Evolutionary conservation across 1,140 invertebrate genomes (phyloP).

Genomic region (Apis cerana): DNA sequence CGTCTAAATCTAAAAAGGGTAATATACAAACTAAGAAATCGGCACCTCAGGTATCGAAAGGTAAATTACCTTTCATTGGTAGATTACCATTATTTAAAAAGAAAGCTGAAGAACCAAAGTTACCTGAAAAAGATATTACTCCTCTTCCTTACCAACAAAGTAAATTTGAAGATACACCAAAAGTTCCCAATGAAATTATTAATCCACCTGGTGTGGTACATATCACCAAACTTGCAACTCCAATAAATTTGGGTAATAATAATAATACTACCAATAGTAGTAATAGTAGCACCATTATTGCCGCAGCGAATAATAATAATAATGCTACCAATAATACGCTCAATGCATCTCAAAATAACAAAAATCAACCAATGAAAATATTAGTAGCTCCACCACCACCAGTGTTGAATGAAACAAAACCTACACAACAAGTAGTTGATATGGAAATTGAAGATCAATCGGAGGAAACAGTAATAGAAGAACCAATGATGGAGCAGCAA

Average conservation of each 20-base stretch:
- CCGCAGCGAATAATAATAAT: conserved; percentile 2
- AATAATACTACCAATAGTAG: conserved; percentile 18
- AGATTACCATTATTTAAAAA: conserved; percentile 87
- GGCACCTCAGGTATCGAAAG: conserved; percentile 65
- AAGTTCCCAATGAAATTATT: conserved; percentile 78
- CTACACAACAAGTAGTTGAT: conserved; percentile 73
- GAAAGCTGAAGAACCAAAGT: conserved; percentile 79
- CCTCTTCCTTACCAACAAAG: conserved; percentile 77
- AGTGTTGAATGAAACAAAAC: conserved; percentile 69
- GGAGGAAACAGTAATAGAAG: conserved; percentile 76
- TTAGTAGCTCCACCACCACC: conserved; percentile 77
- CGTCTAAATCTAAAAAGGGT: conserved; percentile 70
- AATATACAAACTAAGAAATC: conserved; percentile 66
- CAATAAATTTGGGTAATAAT: conserved; percentile 63
- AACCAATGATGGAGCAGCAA: conserved; percentile 64
- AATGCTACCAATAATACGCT: conserved; percentile 52
- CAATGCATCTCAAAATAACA: not conserved
- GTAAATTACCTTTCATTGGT: conserved; percentile 87
- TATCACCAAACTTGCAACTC: conserved; percentile 82
- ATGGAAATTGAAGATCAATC: conserved; percentile 81
- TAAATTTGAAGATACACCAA: conserved; percentile 78
- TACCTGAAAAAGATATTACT: conserved; percentile 76
- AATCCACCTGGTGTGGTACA: conserved; percentile 82
- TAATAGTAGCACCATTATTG: not conserved
- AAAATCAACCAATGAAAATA: conserved; percentile 72